Percentiles rank a stretch among this genome's conserved stretches.
Conservation (phyloP, 2,113 vertebrate species). For the Cochlearius cochlearius region DNA sequence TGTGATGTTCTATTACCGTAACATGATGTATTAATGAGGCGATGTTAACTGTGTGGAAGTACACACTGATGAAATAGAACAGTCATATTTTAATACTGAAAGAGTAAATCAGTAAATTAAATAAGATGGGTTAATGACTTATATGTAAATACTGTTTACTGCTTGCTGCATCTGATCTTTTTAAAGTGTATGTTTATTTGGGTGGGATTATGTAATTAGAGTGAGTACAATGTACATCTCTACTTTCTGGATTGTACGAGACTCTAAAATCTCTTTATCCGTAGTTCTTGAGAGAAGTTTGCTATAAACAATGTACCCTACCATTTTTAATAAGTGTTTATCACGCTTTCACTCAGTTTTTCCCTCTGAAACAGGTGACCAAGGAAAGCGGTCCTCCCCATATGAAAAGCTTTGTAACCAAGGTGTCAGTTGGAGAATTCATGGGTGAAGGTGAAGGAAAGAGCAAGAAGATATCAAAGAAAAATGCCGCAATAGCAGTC, state of each 20-base stretch:
- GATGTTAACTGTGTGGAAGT: background rate
- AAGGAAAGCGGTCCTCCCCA: slow-evolving; percentile 96
- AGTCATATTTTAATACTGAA: background rate
- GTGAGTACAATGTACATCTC: background rate
- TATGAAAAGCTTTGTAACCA: slow-evolving; percentile 95
- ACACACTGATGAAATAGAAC: background rate
- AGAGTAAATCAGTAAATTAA: background rate
- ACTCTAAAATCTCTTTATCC: background rate
- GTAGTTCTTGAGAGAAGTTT: slow-evolving; percentile 28
- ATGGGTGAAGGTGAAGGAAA: slow-evolving; percentile 94
- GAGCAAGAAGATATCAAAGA: slow-evolving; percentile 98
- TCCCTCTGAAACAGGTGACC: slow-evolving; percentile 88
- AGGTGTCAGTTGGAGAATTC: slow-evolving; percentile 91
- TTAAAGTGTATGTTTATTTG: background rate
- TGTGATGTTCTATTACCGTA: background rate
- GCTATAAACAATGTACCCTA: slow-evolving; percentile 47
- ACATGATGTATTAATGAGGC: background rate
- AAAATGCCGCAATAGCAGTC: slow-evolving; percentile 90
- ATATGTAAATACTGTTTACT: background rate
- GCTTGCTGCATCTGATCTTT: background rate
- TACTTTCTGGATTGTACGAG: background rate
- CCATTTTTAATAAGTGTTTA: slow-evolving; percentile 70
- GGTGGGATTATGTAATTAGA: background rate
- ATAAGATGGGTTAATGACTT: background rate
- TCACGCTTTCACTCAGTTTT: slow-evolving; percentile 80